A percentile compares a stretch with the other conserved stretches of the same genome.
These are phyloP conservation scores for Sthenelais limicola DNA, from an alignment of 2,888 invertebrate genomes.

Conservation along the genomic window DNA sequence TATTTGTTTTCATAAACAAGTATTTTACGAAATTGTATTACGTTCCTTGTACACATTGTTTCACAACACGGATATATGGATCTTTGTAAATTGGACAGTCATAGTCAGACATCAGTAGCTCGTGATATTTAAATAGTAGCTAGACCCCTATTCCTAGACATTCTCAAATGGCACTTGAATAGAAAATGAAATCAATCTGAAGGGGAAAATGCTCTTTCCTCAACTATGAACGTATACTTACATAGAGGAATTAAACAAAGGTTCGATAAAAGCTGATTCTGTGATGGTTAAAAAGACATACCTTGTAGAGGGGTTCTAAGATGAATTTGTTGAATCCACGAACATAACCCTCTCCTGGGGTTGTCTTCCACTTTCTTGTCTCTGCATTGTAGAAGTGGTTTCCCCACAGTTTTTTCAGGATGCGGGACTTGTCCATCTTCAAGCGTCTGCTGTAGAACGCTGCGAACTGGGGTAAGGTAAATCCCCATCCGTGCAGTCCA, in stretches of 20 bases:
- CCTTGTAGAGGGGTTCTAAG: constrained; percentile 51
- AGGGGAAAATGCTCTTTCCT: too few species aligned
- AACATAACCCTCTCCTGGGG: constrained; percentile 9
- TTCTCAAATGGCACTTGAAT: too few species aligned
- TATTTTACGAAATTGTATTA: too few species aligned
- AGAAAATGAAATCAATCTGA: too few species aligned
- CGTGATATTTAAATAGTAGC: too few species aligned
- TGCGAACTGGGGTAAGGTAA: constrained; percentile 52
- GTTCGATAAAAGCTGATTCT: too few species aligned
- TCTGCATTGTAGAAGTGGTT: constrained; percentile 47
- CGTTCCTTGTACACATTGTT: too few species aligned
- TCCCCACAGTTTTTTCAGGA: constrained; percentile 53
- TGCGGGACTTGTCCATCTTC: constrained; percentile 33
- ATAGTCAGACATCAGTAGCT: too few species aligned
- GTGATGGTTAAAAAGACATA: constrained; percentile 5
- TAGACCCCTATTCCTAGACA: too few species aligned
- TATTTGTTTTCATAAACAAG: too few species aligned
- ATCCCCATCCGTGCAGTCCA: constrained; percentile 54
- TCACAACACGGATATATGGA: too few species aligned
- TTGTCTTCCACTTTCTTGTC: constrained; percentile 47
- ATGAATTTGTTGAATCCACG: constrained; percentile 48
- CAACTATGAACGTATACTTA: neutral
- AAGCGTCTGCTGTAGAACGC: constrained; percentile 46
- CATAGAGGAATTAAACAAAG: neutral
- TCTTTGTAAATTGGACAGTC: too few species aligned